These are phyloP conservation scores for Hyphantria cunea DNA, from an alignment of 1,140 invertebrate species.

Conservation along the genomic window DNA sequence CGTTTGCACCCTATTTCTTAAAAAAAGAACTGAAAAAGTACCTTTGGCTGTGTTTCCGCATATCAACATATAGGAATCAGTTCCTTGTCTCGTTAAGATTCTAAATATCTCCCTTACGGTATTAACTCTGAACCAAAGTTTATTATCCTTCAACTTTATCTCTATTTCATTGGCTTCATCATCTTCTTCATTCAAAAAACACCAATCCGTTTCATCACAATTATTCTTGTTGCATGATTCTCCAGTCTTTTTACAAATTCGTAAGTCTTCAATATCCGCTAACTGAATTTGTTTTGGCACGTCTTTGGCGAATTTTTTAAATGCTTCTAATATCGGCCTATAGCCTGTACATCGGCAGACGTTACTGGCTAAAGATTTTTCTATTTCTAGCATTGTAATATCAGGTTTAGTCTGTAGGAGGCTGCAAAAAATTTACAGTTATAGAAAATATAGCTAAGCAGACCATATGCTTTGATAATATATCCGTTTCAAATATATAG, in stretches of 20 bases:
- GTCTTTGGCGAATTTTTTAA: conserved; percentile 84
- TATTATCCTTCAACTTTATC: conserved; percentile 40
- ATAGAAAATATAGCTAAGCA: no score
- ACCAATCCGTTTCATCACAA: conserved; percentile 42
- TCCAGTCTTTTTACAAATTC: conserved; percentile 48
- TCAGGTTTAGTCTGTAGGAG: conserved; percentile 62
- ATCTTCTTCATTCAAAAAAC: conserved; percentile 33
- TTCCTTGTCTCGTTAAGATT: conserved; percentile 64
- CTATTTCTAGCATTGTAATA: conserved; percentile 84
- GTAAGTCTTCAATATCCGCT: conserved; percentile 62
- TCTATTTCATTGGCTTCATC: conserved; percentile 38
- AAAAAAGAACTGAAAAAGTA: no score
- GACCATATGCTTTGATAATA: no score
- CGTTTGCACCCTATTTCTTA: no score
- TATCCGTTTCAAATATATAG: no score
- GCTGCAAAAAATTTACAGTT: conserved; percentile 35
- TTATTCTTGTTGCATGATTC: conserved; percentile 51
- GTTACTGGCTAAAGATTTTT: conserved; percentile 87
- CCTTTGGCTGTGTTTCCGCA: conserved; percentile 82
- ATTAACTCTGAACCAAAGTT: conserved; percentile 75
- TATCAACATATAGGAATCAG: conserved; percentile 79
- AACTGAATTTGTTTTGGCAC: conserved; percentile 27
- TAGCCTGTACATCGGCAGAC: conserved; percentile 92
- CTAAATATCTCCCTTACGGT: conserved; percentile 76
- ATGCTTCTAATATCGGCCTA: conserved; percentile 89